phyloP scores from a whole-genome alignment of 2,797 vertebrate species.

The Buceros bicornis region DNA sequence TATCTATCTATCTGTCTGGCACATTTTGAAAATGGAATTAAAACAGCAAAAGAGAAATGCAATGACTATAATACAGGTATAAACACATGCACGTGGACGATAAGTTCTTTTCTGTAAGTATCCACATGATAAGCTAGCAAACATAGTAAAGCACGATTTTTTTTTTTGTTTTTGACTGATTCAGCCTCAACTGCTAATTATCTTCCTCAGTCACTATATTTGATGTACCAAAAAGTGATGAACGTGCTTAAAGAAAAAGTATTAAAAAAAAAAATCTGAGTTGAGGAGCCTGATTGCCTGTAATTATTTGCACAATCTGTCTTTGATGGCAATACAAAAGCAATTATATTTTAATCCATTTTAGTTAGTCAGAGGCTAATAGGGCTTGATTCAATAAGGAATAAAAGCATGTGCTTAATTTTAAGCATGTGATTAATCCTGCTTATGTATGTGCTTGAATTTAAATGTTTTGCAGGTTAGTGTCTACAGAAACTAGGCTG shows the following conservation, averaged over 20 bases:
- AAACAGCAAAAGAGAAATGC: not conserved
- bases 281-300: not conserved
- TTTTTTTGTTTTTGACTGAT: not conserved
- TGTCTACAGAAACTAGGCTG: not conserved
- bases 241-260: not conserved
- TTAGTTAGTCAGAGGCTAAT: not conserved
- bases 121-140: not conserved
- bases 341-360: constrained; percentile 41
- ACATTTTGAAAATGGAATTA: not conserved
- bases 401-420: constrained; percentile 22
- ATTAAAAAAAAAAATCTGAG: not conserved
- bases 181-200: not conserved
- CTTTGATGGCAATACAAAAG: constrained; percentile 4
- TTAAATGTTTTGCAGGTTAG: not conserved
- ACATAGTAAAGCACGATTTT: not conserved
- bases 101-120: not conserved
- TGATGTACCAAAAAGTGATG: not conserved
- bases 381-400: constrained; percentile 12
- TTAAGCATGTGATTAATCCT: constrained; percentile 30
- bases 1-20: constrained; percentile 58
- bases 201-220: not conserved
- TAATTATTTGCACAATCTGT: constrained; percentile 18
- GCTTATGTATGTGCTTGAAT: not conserved
- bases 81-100: not conserved
- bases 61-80: not conserved